Percentiles rank a stretch among this genome's conserved stretches.
Evolutionary conservation across 1,140 invertebrate species (phyloP).

Genomic region (Nymphalis io): DNA sequence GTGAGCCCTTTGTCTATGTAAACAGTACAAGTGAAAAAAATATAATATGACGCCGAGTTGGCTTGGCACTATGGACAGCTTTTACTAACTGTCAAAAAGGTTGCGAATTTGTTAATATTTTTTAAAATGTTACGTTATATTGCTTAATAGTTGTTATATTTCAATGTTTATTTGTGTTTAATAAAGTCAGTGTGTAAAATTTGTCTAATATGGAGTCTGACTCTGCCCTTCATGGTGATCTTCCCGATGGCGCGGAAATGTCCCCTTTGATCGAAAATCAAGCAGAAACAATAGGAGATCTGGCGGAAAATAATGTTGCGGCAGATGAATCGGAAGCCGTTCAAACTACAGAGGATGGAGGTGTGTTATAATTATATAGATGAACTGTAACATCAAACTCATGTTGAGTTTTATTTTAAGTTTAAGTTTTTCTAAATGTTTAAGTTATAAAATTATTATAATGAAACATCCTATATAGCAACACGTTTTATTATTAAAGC

Average conservation of each 20-base stretch:
- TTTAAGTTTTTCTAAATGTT: not conserved
- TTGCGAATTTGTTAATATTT: slow-evolving; percentile 52
- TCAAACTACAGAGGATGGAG: slow-evolving; percentile 58
- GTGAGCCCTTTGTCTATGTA: not conserved
- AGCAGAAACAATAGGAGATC: slow-evolving; percentile 62
- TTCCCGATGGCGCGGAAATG: slow-evolving; percentile 77
- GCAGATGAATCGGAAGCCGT: slow-evolving; percentile 60
- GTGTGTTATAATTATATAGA: slow-evolving; percentile 41
- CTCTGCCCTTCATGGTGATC: slow-evolving; percentile 66
- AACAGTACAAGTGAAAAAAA: slow-evolving; percentile 31
- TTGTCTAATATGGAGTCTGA: slow-evolving; percentile 72
- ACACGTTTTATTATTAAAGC: not conserved
- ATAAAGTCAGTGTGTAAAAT: slow-evolving; percentile 33
- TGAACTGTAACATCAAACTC: not conserved
- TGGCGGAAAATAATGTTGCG: slow-evolving; percentile 66
- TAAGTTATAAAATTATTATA: not conserved
- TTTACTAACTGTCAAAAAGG: slow-evolving; percentile 64
- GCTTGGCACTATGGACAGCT: slow-evolving; percentile 49
- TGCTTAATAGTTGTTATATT: slow-evolving; percentile 46
- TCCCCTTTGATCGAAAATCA: slow-evolving; percentile 70
- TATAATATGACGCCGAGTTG: slow-evolving; percentile 60
- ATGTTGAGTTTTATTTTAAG: not conserved
- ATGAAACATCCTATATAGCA: not conserved
- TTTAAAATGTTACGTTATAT: slow-evolving; percentile 55
- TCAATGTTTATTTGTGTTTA: slow-evolving; percentile 68